A percentile compares a stretch with the other conserved stretches of the same genome.
phyloP scores from a whole-genome alignment of 2,888 invertebrate species.

The Drosophila rellima region DNA sequence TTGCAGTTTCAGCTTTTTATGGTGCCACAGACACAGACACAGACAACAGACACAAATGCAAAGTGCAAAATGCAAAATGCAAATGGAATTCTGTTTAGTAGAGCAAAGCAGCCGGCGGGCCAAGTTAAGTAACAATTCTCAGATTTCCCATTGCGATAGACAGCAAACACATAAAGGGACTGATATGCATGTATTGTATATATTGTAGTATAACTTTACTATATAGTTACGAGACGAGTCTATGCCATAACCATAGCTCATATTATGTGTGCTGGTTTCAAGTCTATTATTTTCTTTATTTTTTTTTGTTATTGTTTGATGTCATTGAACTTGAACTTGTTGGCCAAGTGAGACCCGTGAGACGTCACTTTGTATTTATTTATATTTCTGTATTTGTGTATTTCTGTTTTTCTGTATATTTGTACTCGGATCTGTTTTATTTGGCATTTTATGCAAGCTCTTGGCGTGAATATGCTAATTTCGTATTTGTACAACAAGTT shows the following conservation, averaged over 20 bases:
- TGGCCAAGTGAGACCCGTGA: slow-evolving; percentile 32
- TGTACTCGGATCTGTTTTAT: slow-evolving; percentile 32
- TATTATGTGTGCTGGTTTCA: slow-evolving; percentile 51
- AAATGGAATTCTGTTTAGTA: slow-evolving; percentile 76
- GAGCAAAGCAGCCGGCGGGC: slow-evolving; percentile 66
- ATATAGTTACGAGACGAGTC: slow-evolving; percentile 21
- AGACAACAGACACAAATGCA: no score
- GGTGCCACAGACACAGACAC: slow-evolving; percentile 14
- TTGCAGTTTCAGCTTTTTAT: slow-evolving; percentile 20
- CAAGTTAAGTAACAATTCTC: slow-evolving; percentile 62
- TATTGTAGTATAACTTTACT: slow-evolving; percentile 8
- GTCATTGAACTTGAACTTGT: slow-evolving; percentile 81
- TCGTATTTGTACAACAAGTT: slow-evolving; percentile 46
- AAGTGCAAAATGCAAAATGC: slow-evolving; percentile 49
- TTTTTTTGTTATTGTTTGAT: slow-evolving; percentile 69
- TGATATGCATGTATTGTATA: slow-evolving; percentile 13
- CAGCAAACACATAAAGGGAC: slow-evolving; percentile 10
- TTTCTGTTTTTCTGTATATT: slow-evolving; percentile 18
- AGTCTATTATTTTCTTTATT: slow-evolving; percentile 16
- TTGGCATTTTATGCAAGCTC: slow-evolving; percentile 74
- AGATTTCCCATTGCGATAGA: slow-evolving; percentile 64
- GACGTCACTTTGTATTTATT: slow-evolving; percentile 38
- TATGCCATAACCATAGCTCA: slow-evolving; percentile 68
- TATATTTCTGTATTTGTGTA: slow-evolving; percentile 14
- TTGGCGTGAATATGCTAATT: slow-evolving; percentile 79